Conservation (phyloP, 2,797 vertebrate species). For the Synaphobranchus kaupii region DNA sequence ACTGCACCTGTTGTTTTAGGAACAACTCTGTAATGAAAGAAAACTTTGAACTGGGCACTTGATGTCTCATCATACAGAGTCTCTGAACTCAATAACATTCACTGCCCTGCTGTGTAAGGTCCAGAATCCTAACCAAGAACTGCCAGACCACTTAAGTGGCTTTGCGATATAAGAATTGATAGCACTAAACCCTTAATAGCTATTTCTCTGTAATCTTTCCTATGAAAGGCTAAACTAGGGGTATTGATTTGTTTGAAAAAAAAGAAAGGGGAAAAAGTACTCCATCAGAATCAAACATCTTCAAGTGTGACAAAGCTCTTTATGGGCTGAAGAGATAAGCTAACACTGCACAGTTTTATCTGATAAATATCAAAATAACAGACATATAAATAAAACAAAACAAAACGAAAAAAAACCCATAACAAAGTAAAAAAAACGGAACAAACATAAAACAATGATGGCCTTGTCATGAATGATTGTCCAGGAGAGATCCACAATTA, state of each 20-base stretch:
- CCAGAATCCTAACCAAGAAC: conserved; percentile 70
- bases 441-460: conserved; percentile 25
- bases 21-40: conserved; percentile 54
- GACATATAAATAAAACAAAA: conserved; percentile 69
- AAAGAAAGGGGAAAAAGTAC: conserved; percentile 65
- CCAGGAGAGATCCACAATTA: conserved; percentile 16
- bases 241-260: conserved; percentile 80
- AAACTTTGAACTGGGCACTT: conserved; percentile 47
- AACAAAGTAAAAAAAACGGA: conserved; percentile 22
- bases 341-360: conserved; percentile 72
- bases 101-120: conserved; percentile 62
- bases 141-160: conserved; percentile 77
- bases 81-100: conserved; percentile 50
- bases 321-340: conserved; percentile 73
- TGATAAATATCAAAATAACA: conserved; percentile 65
- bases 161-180: conserved; percentile 80
- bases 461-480: background rate
- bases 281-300: conserved; percentile 79
- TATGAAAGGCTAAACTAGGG: conserved; percentile 82
- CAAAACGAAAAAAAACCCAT: conserved; percentile 53
- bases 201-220: conserved; percentile 85
- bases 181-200: conserved; percentile 83
- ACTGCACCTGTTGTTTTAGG: conserved; percentile 44
- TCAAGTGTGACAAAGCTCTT: conserved; percentile 80
- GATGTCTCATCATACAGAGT: conserved; percentile 15